Conservation (phyloP, 2,113 vertebrate species). For the Oryzias javanicus region DNA sequence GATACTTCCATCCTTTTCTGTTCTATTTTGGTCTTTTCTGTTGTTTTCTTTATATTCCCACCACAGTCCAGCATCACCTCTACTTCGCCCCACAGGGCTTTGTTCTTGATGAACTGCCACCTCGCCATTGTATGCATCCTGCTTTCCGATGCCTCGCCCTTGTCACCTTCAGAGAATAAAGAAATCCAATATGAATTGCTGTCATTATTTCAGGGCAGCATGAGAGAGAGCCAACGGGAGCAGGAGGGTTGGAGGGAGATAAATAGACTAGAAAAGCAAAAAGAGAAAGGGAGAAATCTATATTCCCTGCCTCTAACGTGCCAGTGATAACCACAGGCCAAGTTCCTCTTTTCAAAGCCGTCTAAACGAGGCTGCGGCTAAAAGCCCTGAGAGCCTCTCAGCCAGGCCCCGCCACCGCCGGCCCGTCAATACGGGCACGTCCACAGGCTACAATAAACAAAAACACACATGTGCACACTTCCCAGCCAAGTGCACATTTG, state of each 20-base stretch:
- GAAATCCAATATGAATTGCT: conserved; percentile 71
- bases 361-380: conserved; percentile 60
- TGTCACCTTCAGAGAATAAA: conserved; percentile 58
- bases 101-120: conserved; percentile 50
- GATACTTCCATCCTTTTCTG: conserved; percentile 13
- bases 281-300: conserved; percentile 69
- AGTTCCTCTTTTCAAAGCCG: conserved; percentile 66
- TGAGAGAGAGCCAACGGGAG: conserved; percentile 32
- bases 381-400: conserved; percentile 66
- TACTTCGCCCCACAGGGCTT: conserved; percentile 16
- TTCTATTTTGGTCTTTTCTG: conserved; percentile 12
- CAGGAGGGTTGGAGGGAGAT: conserved; percentile 36
- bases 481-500: conserved; percentile 23
- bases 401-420: conserved; percentile 27
- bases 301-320: conserved; percentile 67
- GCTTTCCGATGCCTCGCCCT: conserved; percentile 38
- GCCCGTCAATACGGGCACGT: conserved; percentile 59
- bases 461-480: conserved; percentile 8
- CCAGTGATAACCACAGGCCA: conserved; percentile 64
- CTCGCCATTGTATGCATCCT: conserved; percentile 55
- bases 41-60: conserved; percentile 4
- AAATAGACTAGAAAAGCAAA: conserved; percentile 44
- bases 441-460: conserved; percentile 37
- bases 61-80: conserved; percentile 9
- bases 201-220: conserved; percentile 67